Evolutionary conservation across 2,113 vertebrate species (phyloP), one percentile per base, ranked within the genome.

Genomic region (Onychostoma macrolepis): DNA sequence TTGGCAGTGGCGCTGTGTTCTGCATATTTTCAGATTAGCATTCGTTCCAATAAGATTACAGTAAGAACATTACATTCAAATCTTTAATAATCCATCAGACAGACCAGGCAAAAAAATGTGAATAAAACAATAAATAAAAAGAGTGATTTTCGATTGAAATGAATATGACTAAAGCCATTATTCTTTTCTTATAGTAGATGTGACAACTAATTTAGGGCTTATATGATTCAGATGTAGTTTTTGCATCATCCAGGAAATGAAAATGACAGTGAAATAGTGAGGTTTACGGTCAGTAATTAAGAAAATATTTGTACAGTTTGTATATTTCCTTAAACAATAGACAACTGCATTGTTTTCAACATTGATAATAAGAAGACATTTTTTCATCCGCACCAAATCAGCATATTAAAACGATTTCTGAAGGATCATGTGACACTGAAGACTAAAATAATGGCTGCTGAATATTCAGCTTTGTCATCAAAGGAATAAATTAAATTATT

Each of bases 1-100:
- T 17, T 77, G 67, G 45, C 77, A 53, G 26, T 41, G 48, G 12
- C 10, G 38, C 84, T 50, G 61, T 67, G 76, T 86, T 53, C 65
- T 67, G 67, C 45, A 71, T 43, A 80, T 85, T 81, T 80, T 79
- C 33, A 87, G 85, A 89, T 81, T 69, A 81, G 30, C 69, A 38
- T 85, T 84, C 28, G 75, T 87, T 67, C 71, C 75, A 85, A 67
- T 71, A 56, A 84, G 88, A 85, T 89, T 89, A 89, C 38, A 38
- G 17, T 87, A 87, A 82, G 87, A 48, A 78, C 74, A 78, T 83
- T 88, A 86, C 77, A 81, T 53, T 77, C 11, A 19, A 77, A 82
- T 43, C 69, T 72, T 85, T 61, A 61, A 80, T 71, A 87, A 85
- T 77, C 56, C 50, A 13, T 78, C 19, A 63, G 50, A 84, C 53